Conservation (phyloP, 2,888 invertebrate genomes). For the Heliconius charithonia region DNA sequence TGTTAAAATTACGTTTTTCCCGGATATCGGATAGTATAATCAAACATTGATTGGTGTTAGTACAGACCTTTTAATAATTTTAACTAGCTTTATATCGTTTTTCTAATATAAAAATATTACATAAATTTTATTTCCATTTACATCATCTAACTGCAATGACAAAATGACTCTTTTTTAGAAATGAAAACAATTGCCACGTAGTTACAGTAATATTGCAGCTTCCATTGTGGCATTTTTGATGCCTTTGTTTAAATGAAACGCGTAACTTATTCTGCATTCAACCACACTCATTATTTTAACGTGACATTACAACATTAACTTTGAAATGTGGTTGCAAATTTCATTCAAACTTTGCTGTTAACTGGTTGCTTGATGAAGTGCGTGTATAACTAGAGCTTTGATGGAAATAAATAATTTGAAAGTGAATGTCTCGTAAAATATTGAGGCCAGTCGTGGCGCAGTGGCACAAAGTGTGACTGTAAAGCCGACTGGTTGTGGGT, state of each 20-base stretch:
- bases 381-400: constrained; percentile 52
- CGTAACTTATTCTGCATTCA: constrained; percentile 50
- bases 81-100: not conserved
- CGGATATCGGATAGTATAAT: no score
- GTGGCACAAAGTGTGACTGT: no score
- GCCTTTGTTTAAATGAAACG: constrained; percentile 41
- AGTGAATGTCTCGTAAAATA: constrained; percentile 38
- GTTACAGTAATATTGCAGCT: constrained; percentile 8
- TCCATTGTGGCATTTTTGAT: constrained; percentile 20
- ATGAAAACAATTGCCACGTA: constrained; percentile 10
- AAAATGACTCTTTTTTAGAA: not conserved
- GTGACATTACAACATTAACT: constrained; percentile 75
- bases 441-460: no score
- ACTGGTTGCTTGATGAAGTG: constrained; percentile 77
- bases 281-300: constrained; percentile 69
- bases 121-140: not conserved
- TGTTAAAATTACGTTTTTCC: no score
- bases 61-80: not conserved
- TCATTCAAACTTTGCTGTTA: constrained; percentile 78
- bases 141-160: not conserved
- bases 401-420: constrained; percentile 79
- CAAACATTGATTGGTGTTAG: not conserved
- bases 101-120: not conserved
- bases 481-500: no score
- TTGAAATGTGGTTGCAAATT: constrained; percentile 77